Evolutionary conservation across 2,797 vertebrate species (phyloP).

Genomic region (Sphenopsis melanotis): DNA sequence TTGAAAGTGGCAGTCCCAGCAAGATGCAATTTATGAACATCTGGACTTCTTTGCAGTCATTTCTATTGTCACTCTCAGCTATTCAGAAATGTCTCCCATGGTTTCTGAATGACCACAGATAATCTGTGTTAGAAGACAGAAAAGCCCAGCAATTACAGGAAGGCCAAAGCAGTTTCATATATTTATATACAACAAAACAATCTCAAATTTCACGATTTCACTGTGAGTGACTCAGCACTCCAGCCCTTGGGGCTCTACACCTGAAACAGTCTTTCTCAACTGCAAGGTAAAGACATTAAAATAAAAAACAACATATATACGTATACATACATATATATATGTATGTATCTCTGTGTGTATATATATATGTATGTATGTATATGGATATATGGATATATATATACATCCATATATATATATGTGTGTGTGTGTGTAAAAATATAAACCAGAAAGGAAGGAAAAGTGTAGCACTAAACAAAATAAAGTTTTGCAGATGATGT

Average conservation of each 20-base stretch:
- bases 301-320: neutral
- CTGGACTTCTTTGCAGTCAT: neutral
- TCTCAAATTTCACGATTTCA: neutral
- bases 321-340: neutral
- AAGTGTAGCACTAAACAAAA: neutral
- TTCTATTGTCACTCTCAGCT: neutral
- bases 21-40: conserved; percentile 12
- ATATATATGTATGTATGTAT: fast-evolving
- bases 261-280: neutral
- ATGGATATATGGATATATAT: fast-evolving
- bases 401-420: too few species aligned
- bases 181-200: neutral
- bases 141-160: neutral
- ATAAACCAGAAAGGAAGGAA: neutral
- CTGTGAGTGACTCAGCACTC: neutral
- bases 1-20: neutral
- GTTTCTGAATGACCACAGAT: neutral
- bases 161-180: neutral
- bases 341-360: too few species aligned
- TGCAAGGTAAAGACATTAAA: neutral
- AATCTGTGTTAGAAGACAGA: neutral
- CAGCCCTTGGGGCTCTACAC: neutral
- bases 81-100: neutral
- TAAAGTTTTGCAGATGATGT: neutral
- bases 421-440: neutral